Base-by-base conservation (phyloP, 2,888 invertebrate species). In the Drosophila prolongata region DNA sequence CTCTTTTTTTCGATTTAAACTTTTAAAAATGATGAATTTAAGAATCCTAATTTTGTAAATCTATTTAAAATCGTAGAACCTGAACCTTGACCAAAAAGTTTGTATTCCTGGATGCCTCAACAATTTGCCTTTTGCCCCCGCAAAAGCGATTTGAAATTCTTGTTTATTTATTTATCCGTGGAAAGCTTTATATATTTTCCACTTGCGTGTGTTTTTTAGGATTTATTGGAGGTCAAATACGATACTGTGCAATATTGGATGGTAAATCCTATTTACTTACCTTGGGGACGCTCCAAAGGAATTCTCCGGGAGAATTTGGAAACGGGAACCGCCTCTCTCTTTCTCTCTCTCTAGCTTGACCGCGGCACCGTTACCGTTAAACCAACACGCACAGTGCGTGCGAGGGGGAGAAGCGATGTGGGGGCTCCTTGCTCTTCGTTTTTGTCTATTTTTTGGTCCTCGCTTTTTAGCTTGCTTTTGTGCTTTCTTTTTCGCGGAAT, bases 301-400 rank as follows among this genome's bases (percentile, higher is more conserved):
- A 71, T 84, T 74, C 76, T 68, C 61, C 68, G 65, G 73, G 59
- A 58, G 61, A 50, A 42, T 38, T 53, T 49, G 61, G 27, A 70
- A 81, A 56, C 42, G 65, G 76, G 58, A 84, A 72, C 62, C 69
- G 64, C 43, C 44, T 46, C 58, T 55, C 35, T 56, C 52, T 50
- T 55, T 70, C 54, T 34, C 44, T 52, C 53, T 66, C 54, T 67
- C 44, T 54, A 76, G 86, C 87, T 82, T 85, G 87, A 86, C 80
- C 87, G 89, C 83, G 89, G 69, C 75, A 88, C 82, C 85, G 82
- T 88, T 88, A 83, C 82, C 82, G 82, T 88, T 88, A 83, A 78
- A 75, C 76, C 75, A 76, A 77, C 82, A 88, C 70, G 37, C 72
- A 55, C 60, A 61, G 67, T 82, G 86, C 88, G 88, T 83, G 86